Evolutionary conservation across 2,113 vertebrate species (phyloP), one percentile per base, ranked within the genome.

Genomic region (Crotalus horridus): DNA sequence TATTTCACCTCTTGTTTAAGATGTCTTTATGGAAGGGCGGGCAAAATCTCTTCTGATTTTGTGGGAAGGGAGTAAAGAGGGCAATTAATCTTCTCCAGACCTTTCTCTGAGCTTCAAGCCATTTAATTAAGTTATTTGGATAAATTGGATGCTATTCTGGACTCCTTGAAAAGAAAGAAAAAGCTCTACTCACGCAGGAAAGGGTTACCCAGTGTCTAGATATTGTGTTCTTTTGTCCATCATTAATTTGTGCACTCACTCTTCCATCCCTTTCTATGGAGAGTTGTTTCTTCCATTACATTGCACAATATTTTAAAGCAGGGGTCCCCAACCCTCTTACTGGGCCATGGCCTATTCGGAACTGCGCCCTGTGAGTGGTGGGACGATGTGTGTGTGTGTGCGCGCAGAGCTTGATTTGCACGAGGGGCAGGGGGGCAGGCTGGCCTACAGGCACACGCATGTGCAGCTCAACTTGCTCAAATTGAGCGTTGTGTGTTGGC

Each of bases 281-380:
- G 17, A 11, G 43, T 21, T 87, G 51, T 87, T 51, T 61, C 91
- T 91, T 91, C 85, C 6, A 17, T 20, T 33, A 64, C 59, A 56
- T 61, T 91, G 26, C 46, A 85, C 61, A 46, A 51, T 87, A 46
- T 91, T 91, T 87, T 59, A 86, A 87, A 87, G 43, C 26, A 24
- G n/a, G 58, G 11, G 26, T 12, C 61, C 61, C 26, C 61, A 29
- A 29, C 11, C 26, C 61, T 12, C 1, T 29, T 64, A 29, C 61
- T 12, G 26, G 59, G 26, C 26, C 0, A 3, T 64, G 26, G 26
- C 59, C 26, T 64, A 12, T 64, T 64, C 4, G 11, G 61, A n/a
- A 64, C 3, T 5, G 26, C 26, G 61, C 29, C 26, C 61, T 0
- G 12, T n/a, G 3, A 64, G 59, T 0, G 9, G 26, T 23, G 29